Evolutionary conservation across 2,113 vertebrate genomes (phyloP), one percentile per base, ranked within the genome.

Genomic region (Myiopsitta monachus): DNA sequence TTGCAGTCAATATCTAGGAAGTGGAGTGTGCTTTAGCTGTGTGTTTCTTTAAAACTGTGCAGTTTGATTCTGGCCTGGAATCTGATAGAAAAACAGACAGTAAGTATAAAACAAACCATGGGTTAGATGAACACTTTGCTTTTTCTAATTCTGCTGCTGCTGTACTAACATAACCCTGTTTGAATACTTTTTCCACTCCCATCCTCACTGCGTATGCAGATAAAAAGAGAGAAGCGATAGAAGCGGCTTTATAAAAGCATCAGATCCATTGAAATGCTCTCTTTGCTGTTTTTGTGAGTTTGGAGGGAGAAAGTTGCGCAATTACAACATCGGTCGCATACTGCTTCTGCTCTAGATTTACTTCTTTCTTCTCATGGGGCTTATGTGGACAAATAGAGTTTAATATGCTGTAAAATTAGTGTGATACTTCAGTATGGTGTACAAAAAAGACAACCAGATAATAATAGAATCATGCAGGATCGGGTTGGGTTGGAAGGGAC

Each of bases 1-100:
- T 98, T 98, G 98, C 98, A 98, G 98, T 98, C 97, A 96, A 98
- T 98, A 96, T 97, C 96, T 97, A 98, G 98, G 97, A 95, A 98
- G 97, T 97, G 97, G 97, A 97, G 98, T 98, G 98, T 98, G 97
- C 95, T 96, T 97, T 97, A 97, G 97, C 94, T 97, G 97, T 97
- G 96, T 96, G 95, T 97, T 98, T 97, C 97, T 97, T 97, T 97
- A 97, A 98, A 95, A 96, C 95, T 97, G 94, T 98, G 86, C 98
- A 96, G 97, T 98, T 98, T 98, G 95, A 98, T 98, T 99, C 98
- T 99, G 98, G 99, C 99, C 98, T 98, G 99, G 99, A 98, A 98
- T 98, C 98, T 98, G 97, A 98, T 98, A 98, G 98, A 98, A 98
- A 98, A 98, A 98, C 98, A 98, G 97, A 98, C 98, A 97, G 98